Evolutionary conservation across 2,113 vertebrate genomes (phyloP).

Genomic region (Chaetorhynchus papuensis): DNA sequence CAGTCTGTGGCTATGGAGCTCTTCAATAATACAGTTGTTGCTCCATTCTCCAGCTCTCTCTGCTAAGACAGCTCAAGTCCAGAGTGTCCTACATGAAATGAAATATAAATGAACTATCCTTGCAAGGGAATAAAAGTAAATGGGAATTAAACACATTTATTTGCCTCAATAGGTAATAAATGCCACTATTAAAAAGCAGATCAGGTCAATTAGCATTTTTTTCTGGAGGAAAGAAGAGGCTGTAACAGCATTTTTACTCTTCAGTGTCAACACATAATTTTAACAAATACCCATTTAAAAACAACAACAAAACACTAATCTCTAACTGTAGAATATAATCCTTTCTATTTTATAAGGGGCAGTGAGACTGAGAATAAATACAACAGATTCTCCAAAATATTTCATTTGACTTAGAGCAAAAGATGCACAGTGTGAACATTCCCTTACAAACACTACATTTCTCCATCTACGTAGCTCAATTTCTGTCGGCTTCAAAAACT

Average conservation of each 20-base stretch:
- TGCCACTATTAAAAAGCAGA: not conserved
- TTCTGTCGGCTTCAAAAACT: not conserved
- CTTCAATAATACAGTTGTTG: conserved; percentile 26
- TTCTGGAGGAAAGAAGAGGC: not conserved
- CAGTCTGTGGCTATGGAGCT: conserved; percentile 29
- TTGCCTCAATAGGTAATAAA: conserved; percentile 38
- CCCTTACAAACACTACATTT: not conserved
- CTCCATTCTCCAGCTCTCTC: not conserved
- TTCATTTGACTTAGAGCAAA: not conserved
- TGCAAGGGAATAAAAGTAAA: conserved; percentile 20
- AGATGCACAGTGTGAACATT: not conserved
- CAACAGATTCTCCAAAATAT: not conserved
- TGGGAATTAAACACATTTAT: conserved; percentile 22
- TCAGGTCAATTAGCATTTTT: not conserved
- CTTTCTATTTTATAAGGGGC: not conserved
- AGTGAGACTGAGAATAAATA: not conserved
- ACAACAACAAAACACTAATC: not conserved
- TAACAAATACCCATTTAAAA: not conserved
- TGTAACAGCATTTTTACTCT: not conserved
- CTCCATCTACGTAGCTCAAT: not conserved
- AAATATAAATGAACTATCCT: conserved; percentile 18
- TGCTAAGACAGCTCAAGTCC: conserved; percentile 28
- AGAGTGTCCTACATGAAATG: conserved; percentile 6
- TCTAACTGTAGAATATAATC: not conserved
- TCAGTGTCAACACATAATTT: not conserved